These are phyloP conservation scores for Chymomyza caudatula DNA, from an alignment of 2,888 invertebrate genomes.

Conservation along the genomic window DNA sequence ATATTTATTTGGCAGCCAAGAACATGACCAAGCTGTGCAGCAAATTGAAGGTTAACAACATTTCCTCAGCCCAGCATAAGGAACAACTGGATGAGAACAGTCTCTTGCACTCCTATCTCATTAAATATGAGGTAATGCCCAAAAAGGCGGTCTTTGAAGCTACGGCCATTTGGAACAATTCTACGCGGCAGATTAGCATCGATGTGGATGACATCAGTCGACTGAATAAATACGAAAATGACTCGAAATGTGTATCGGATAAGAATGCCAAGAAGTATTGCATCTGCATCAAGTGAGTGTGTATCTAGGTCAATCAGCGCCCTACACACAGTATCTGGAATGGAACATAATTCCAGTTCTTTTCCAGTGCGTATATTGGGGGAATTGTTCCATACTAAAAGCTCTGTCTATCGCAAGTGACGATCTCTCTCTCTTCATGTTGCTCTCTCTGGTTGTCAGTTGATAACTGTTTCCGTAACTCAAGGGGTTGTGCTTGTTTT, in stretches of 20 bases:
- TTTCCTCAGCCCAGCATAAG: constrained; percentile 19
- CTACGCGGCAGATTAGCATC: constrained; percentile 29
- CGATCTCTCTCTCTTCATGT: constrained; percentile 29
- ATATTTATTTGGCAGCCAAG: constrained; percentile 42
- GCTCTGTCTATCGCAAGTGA: constrained; percentile 28
- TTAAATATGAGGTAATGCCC: constrained; percentile 17
- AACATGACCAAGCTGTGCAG: constrained; percentile 51
- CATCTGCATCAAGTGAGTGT: constrained; percentile 26
- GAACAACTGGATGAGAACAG: neutral
- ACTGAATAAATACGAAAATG: constrained; percentile 45
- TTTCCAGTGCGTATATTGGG: constrained; percentile 7
- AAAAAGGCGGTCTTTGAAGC: constrained; percentile 45
- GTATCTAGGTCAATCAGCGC: neutral
- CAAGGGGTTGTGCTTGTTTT: constrained; percentile 3
- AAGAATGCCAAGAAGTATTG: constrained; percentile 69
- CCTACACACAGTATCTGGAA: neutral
- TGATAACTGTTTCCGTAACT: constrained; percentile 25
- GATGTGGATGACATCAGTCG: constrained; percentile 55
- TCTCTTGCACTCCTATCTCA: constrained; percentile 1
- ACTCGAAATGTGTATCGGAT: constrained; percentile 51
- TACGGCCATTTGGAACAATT: constrained; percentile 39
- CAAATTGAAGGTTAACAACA: constrained; percentile 31
- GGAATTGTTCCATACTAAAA: constrained; percentile 29
- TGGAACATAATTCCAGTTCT: constrained; percentile 10
- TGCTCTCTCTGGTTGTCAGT: constrained; percentile 1